Conservation (phyloP, 1,140 invertebrate species). For the Calephelis nemesis region DNA sequence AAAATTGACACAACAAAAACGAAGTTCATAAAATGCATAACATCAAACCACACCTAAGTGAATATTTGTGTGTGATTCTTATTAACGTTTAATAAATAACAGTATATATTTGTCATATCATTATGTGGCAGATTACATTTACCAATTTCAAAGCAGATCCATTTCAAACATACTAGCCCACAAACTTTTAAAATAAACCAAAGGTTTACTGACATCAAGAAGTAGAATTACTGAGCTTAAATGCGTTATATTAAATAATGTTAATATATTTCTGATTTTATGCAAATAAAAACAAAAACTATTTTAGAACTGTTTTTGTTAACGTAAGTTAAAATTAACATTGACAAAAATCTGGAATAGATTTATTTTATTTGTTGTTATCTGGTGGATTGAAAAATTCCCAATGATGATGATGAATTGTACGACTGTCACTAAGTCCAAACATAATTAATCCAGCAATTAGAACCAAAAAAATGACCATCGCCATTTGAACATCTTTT, state of each 20-base stretch:
- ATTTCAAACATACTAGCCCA: not conserved
- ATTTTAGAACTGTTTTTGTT: too few relatives aligned
- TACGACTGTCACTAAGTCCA: slow-evolving; percentile 84
- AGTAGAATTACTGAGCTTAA: not conserved
- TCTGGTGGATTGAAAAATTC: slow-evolving; percentile 90
- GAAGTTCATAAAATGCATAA: slow-evolving; percentile 64
- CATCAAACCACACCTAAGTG: slow-evolving; percentile 48
- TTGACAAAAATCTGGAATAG: not conserved
- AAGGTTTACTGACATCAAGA: not conserved
- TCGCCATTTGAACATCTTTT: slow-evolving; percentile 85
- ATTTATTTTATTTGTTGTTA: slow-evolving; percentile 48
- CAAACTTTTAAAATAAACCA: not conserved
- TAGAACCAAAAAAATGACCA: slow-evolving; percentile 87
- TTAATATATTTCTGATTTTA: not conserved
- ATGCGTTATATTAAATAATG: slow-evolving; percentile 1
- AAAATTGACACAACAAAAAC: slow-evolving; percentile 43
- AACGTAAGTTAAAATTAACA: too few relatives aligned
- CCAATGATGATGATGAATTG: slow-evolving; percentile 89
- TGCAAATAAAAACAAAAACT: not conserved
- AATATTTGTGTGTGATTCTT: slow-evolving; percentile 15
- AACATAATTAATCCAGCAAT: slow-evolving; percentile 86
- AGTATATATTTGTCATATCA: not conserved
- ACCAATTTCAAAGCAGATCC: slow-evolving; percentile 8
- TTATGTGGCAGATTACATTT: not conserved
- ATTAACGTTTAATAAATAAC: slow-evolving; percentile 15